These are phyloP conservation scores for Trypoxylus dichotomus DNA, from an alignment of 1,140 invertebrate species.

Conservation along the genomic window DNA sequence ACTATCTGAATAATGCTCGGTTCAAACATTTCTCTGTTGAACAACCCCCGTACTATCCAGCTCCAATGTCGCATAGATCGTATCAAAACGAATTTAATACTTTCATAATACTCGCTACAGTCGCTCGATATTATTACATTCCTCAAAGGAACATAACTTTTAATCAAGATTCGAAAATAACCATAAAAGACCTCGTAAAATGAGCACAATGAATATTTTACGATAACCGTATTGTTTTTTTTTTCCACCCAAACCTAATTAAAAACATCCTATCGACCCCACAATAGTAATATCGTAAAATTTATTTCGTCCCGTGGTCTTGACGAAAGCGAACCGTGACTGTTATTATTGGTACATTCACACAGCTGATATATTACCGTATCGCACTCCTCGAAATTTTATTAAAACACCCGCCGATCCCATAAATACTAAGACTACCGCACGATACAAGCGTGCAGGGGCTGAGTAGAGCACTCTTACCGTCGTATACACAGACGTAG, in stretches of 20 bases:
- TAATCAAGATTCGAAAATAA: background rate
- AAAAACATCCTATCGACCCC: background rate
- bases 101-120: too few relatives aligned
- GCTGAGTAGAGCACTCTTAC: background rate
- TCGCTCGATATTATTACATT: background rate
- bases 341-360: background rate
- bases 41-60: too few relatives aligned
- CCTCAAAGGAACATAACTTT: background rate
- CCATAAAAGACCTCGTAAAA: too few relatives aligned
- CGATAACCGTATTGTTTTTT: background rate
- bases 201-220: background rate
- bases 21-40: too few relatives aligned
- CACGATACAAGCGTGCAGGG: background rate
- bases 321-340: background rate
- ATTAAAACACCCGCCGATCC: background rate
- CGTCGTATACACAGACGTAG: background rate
- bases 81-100: too few relatives aligned
- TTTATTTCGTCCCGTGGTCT: background rate
- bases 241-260: background rate
- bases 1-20: too few relatives aligned
- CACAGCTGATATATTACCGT: background rate
- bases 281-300: background rate
- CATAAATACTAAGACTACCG: slow-evolving; percentile 8
- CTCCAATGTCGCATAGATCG: too few relatives aligned
- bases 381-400: background rate